phyloP scores from a whole-genome alignment of 2,888 invertebrate species.

The Drosophila colorata region DNA sequence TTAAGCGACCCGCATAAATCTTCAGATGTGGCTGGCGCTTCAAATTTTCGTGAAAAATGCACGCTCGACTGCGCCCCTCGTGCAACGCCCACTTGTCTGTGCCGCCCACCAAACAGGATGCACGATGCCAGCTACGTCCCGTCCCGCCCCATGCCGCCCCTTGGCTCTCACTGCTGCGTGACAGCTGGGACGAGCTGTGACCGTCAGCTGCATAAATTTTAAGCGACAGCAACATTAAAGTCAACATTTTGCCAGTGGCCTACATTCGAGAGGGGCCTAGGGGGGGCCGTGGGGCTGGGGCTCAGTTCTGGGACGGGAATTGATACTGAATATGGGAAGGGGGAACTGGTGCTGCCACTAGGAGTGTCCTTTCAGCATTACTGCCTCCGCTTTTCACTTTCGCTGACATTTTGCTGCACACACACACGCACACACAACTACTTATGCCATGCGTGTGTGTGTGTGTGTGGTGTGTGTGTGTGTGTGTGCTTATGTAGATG shows the following conservation, averaged over 20 bases:
- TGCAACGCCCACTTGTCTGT: conserved; percentile 36
- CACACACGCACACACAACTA: conserved; percentile 23
- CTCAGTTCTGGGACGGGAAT: conserved; percentile 15
- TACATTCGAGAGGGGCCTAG: conserved; percentile 52
- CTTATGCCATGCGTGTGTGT: conserved; percentile 23
- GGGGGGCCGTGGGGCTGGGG: conserved; percentile 5
- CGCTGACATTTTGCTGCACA: conserved; percentile 63
- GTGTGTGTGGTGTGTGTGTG: conserved; percentile 23
- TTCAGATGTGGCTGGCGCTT: conserved; percentile 41
- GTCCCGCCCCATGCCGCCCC: background rate
- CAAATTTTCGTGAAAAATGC: conserved; percentile 58
- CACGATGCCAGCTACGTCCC: conserved; percentile 17
- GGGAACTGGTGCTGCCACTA: conserved; percentile 16
- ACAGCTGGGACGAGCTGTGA: conserved; percentile 57
- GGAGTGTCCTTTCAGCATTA: conserved; percentile 38
- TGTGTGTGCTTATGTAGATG: conserved; percentile 63
- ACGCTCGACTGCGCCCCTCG: conserved; percentile 37
- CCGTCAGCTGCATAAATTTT: conserved; percentile 80
- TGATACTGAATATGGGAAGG: conserved; percentile 7
- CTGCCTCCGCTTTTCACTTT: conserved; percentile 70
- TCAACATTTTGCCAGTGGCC: conserved; percentile 80
- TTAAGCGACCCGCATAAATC: conserved; percentile 74
- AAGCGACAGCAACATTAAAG: conserved; percentile 77
- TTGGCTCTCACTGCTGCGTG: conserved; percentile 35
- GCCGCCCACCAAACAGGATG: conserved; percentile 28